Evolutionary conservation across 2,113 vertebrate species (phyloP).

Genomic region (Columba livia): DNA sequence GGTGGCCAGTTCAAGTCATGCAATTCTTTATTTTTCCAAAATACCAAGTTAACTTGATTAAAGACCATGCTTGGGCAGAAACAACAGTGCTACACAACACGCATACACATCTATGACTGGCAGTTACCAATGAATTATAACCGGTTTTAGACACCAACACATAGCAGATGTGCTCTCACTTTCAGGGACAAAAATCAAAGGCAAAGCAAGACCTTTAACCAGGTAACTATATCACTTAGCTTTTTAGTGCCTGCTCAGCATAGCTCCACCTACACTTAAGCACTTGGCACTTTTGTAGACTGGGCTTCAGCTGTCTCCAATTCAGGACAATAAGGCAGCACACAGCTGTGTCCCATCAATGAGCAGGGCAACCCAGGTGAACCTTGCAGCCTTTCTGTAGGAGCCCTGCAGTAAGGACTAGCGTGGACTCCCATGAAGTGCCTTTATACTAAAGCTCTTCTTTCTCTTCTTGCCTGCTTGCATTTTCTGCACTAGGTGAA

Average conservation of each 20-base stretch:
- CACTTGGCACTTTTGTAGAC: not conserved
- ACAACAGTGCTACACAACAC: not conserved
- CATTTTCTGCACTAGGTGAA: not conserved
- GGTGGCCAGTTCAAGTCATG: not conserved
- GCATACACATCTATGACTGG: not conserved
- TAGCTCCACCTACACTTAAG: not conserved
- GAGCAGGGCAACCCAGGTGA: not conserved
- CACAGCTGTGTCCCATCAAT: not conserved
- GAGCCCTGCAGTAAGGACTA: not conserved
- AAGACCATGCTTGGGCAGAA: not conserved
- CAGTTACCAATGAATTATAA: not conserved
- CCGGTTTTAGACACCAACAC: not conserved
- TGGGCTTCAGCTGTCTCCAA: not conserved
- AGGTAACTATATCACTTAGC: not conserved
- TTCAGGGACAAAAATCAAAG: not conserved
- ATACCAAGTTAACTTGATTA: not conserved
- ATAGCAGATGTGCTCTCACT: not conserved
- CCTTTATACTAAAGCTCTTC: not conserved
- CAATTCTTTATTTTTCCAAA: not conserved
- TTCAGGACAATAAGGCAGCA: accelerated
- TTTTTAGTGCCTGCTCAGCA: not conserved
- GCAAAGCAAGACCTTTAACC: not conserved
- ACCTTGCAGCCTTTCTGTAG: not conserved
- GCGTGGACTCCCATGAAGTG: not conserved
- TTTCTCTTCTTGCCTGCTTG: not conserved